These are phyloP conservation scores for Halocaridina rubra DNA, from an alignment of 2,888 invertebrate genomes.

Conservation along the genomic window DNA sequence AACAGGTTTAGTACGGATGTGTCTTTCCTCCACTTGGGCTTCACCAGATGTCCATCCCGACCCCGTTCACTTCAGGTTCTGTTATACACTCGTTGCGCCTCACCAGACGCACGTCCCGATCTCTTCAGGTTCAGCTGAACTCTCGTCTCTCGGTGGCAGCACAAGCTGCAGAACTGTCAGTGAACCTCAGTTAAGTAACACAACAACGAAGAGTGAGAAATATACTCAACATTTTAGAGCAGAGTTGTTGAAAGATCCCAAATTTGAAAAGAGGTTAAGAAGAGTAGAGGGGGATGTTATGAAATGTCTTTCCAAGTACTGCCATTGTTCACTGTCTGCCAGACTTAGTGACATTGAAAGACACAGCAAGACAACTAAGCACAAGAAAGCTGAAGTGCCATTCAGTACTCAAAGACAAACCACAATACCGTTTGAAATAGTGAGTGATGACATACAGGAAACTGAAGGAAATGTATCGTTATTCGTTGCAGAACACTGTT, in stretches of 20 bases:
- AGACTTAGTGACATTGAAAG: slow-evolving; percentile 3
- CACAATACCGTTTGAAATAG: neutral
- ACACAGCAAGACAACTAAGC: neutral
- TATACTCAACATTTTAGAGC: neutral
- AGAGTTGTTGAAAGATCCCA: neutral
- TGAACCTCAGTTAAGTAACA: too few relatives aligned
- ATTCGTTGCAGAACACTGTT: slow-evolving; percentile 16
- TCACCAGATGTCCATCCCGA: too few relatives aligned
- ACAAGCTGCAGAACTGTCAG: too few relatives aligned
- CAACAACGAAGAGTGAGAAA: too few relatives aligned
- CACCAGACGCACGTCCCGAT: too few relatives aligned
- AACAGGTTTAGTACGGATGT: too few relatives aligned
- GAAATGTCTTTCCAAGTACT: slow-evolving; percentile 11
- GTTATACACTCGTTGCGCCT: too few relatives aligned
- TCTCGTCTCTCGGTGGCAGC: too few relatives aligned
- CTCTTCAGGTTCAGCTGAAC: too few relatives aligned
- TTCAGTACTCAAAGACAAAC: neutral
- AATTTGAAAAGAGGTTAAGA: neutral
- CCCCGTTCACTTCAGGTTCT: too few relatives aligned
- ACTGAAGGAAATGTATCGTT: neutral
- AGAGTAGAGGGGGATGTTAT: neutral
- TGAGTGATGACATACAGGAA: neutral
- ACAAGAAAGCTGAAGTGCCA: neutral
- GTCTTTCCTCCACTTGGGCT: too few relatives aligned
- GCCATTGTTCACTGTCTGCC: neutral